phyloP scores from a whole-genome alignment of 2,888 invertebrate species.

The Polymixis flavicincta region DNA sequence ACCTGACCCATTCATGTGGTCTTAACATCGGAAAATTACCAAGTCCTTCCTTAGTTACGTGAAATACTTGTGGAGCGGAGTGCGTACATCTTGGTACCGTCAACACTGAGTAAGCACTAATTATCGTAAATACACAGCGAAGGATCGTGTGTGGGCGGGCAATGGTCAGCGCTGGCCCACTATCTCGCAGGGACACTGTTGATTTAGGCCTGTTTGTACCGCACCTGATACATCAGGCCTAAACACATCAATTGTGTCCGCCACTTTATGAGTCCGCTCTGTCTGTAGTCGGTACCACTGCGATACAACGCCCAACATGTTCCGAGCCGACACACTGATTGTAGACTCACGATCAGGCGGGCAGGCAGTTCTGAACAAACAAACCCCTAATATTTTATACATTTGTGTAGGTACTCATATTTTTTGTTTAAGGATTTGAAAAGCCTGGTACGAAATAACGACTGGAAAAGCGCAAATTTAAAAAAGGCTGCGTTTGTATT shows the following conservation, averaged over 20 bases:
- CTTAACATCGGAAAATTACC: constrained; percentile 20
- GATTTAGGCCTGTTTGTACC: constrained; percentile 67
- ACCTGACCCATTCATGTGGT: constrained; percentile 19
- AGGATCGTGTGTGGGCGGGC: constrained; percentile 31
- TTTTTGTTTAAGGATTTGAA: constrained; percentile 7
- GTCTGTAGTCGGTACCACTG: constrained; percentile 12
- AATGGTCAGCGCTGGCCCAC: constrained; percentile 51
- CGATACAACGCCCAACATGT: constrained; percentile 19
- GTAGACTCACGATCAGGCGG: background rate
- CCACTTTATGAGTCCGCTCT: constrained; percentile 55
- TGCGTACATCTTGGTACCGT: constrained; percentile 39
- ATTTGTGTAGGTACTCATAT: background rate
- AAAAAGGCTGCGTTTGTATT: constrained; percentile 17
- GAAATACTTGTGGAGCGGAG: constrained; percentile 22
- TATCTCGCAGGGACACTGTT: constrained; percentile 65
- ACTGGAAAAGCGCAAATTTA: background rate
- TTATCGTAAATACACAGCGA: constrained; percentile 62
- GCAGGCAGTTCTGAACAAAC: constrained; percentile 14
- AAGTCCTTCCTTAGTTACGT: constrained; percentile 25
- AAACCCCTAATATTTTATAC: constrained; percentile 14
- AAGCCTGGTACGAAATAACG: background rate
- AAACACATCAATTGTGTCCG: constrained; percentile 65
- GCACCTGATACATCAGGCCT: constrained; percentile 63
- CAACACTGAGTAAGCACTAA: constrained; percentile 60
- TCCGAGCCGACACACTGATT: background rate